phyloP scores from a whole-genome alignment of 2,797 vertebrate genomes.

The Mionectes olivaceus region DNA sequence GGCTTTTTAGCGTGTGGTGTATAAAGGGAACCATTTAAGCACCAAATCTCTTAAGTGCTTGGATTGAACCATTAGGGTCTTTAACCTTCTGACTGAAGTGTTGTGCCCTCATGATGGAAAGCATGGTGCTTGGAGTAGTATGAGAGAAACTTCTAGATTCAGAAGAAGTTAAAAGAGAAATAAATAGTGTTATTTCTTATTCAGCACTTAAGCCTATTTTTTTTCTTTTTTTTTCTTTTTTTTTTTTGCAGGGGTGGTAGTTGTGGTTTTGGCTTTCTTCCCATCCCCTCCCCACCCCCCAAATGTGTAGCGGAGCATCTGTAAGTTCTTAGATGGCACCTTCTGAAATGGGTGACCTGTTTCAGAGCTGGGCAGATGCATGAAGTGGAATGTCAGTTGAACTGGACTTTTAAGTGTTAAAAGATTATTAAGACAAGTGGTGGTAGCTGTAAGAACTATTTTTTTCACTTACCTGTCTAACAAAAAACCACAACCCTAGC shows the following conservation, averaged over 20 bases:
- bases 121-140: neutral
- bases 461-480: neutral
- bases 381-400: neutral
- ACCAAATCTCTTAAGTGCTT: neutral
- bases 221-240: neutral
- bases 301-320: neutral
- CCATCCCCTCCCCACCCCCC: too few relatives aligned
- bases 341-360: neutral
- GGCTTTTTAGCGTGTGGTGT: neutral
- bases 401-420: neutral
- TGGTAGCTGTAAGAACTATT: neutral
- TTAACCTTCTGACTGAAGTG: neutral
- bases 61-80: neutral
- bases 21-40: neutral
- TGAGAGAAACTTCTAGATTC: neutral
- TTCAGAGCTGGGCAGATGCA: neutral
- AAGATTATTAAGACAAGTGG: neutral
- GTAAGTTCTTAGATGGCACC: neutral
- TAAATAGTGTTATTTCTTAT: neutral
- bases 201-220: neutral
- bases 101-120: neutral
- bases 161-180: neutral
- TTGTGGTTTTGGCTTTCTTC: neutral
- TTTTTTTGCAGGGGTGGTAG: too few relatives aligned
- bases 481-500: neutral